phyloP scores from a whole-genome alignment of 2,113 vertebrate genomes.

The Leuciscus idus region DNA sequence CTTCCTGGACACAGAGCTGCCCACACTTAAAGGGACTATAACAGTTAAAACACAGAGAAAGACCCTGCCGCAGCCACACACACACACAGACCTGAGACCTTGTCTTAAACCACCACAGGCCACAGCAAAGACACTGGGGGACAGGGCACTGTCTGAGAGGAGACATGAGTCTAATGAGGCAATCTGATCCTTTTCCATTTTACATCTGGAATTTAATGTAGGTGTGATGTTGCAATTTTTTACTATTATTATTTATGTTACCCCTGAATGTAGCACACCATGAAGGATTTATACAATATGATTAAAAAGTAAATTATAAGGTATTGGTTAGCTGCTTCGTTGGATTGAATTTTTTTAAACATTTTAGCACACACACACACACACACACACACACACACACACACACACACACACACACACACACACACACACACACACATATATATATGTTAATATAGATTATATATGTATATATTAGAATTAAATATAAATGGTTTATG shows the following conservation, averaged over 20 bases:
- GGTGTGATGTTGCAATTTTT: background rate
- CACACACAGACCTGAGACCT: slow-evolving; percentile 56
- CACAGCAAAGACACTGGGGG: slow-evolving; percentile 68
- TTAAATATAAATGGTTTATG: no score
- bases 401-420: no score
- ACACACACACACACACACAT: no score
- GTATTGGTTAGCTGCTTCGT: background rate
- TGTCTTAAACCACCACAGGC: slow-evolving; percentile 43
- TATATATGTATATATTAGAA: no score
- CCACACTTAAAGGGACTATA: slow-evolving; percentile 58
- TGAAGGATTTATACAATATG: background rate
- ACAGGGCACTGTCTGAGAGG: slow-evolving; percentile 5
- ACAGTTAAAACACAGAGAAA: slow-evolving; percentile 25
- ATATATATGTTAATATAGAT: no score
- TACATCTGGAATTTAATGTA: background rate
- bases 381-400: no score
- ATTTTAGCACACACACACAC: background rate
- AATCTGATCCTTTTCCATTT: slow-evolving; percentile 2
- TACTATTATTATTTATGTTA: background rate
- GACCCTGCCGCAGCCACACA: slow-evolving; percentile 57
- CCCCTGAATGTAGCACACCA: background rate
- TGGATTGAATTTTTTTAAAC: background rate
- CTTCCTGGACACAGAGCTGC: slow-evolving; percentile 61
- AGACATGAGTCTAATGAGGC: background rate
- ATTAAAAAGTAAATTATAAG: background rate